Conservation (phyloP, 2,888 invertebrate genomes). For the Pegoplata infirma region DNA sequence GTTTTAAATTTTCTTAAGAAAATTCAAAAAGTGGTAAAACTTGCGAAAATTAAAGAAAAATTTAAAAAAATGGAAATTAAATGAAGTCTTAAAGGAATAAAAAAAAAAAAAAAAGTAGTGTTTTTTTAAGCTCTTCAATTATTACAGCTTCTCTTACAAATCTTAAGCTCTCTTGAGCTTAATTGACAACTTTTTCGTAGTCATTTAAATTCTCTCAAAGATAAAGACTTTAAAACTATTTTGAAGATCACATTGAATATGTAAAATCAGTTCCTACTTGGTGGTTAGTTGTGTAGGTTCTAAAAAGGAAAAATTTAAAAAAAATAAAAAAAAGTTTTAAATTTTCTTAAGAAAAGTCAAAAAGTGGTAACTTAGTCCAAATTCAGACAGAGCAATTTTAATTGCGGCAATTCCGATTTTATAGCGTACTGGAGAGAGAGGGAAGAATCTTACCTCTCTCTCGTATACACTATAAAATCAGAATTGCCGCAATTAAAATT, state of each 20-base stretch:
- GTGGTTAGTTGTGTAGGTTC: constrained; percentile 64
- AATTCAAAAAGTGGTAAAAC: constrained; percentile 36
- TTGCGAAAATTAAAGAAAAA: constrained; percentile 22
- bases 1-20: constrained; percentile 7
- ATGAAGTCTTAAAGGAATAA: too few species aligned
- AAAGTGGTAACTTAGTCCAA: constrained; percentile 47
- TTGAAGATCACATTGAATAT: constrained; percentile 43
- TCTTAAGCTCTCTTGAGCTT: too few species aligned
- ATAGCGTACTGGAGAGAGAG: too few species aligned
- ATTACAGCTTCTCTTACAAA: too few species aligned
- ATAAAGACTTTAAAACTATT: constrained; percentile 43
- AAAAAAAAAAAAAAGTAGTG: too few species aligned
- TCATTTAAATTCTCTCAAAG: constrained; percentile 41
- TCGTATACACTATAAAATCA: too few species aligned
- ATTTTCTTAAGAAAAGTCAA: neutral
- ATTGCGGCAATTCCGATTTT: too few species aligned
- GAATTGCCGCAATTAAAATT: too few species aligned
- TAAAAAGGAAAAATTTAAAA: constrained; percentile 54
- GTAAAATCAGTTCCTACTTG: constrained; percentile 66
- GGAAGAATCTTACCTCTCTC: too few species aligned
- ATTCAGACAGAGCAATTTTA: too few species aligned
- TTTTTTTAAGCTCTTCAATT: too few species aligned
- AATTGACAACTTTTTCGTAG: constrained; percentile 22
- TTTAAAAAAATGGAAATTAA: too few species aligned
- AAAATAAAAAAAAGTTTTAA: constrained; percentile 31